Evolutionary conservation across 2,888 invertebrate genomes (phyloP).

Genomic region (Agrenia bidenticulata): DNA sequence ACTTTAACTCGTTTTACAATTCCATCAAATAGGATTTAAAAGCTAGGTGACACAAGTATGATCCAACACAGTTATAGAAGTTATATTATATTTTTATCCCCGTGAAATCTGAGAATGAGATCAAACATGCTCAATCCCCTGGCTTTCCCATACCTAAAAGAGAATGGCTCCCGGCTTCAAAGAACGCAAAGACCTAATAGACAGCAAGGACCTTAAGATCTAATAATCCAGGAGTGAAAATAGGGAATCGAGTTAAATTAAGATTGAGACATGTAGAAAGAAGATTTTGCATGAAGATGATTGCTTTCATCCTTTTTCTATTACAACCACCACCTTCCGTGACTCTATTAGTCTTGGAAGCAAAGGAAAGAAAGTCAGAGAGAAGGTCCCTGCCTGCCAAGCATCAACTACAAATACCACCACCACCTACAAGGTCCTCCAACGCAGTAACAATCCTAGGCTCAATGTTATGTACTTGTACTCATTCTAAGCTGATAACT

Average conservation of each 20-base stretch:
- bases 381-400: not conserved
- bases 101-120: too few relatives aligned
- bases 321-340: slow-evolving; percentile 12
- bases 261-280: slow-evolving; percentile 21
- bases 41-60: not conserved
- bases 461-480: not conserved
- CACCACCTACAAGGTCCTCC: not conserved
- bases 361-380: slow-evolving; percentile 1
- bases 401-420: not conserved
- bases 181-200: slow-evolving; percentile 6
- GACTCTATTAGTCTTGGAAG: slow-evolving; percentile 25
- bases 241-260: slow-evolving; percentile 9
- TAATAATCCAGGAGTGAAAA: slow-evolving; percentile 15
- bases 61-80: not conserved
- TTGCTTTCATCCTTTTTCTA: slow-evolving; percentile 8
- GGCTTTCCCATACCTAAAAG: too few relatives aligned
- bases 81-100: too few relatives aligned
- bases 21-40: not conserved
- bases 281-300: slow-evolving; percentile 25
- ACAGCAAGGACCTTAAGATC: slow-evolving; percentile 19
- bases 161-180: slow-evolving; percentile 3
- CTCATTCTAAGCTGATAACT: not conserved
- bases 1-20: not conserved
- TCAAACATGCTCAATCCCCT: too few relatives aligned
- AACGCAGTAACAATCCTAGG: not conserved